Base-by-base conservation (phyloP, 2,797 vertebrate genomes). In the Valencia hispanica region DNA sequence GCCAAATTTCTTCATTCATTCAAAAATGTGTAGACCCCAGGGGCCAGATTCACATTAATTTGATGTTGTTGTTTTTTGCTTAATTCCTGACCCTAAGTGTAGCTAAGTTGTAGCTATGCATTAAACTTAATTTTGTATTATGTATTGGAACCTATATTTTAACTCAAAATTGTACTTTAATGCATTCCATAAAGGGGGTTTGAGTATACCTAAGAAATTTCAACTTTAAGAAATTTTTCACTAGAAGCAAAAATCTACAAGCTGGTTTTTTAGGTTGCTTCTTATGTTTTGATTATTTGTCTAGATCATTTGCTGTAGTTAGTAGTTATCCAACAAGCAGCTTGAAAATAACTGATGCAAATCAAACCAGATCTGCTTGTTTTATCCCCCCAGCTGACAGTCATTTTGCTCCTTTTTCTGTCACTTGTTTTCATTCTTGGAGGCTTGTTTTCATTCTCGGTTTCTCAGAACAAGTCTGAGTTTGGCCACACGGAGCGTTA, bases 401-500 rank as follows among this genome's bases (percentile, higher is more conserved):
- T 77, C 65, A 55, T 73, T 78, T 81, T 59, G 12, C 74, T 79
- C n/a, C 47, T 86, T 65, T 87, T 74, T 77, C 66, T 84, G 36
- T 86, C 73, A 55, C 72, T 78, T 84, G 87, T 88, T 88, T 86
- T 74, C 34, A 78, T 86, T 93, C 84, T 87, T 84, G 53, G 71
- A 71, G 73, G 76, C 82, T 81, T 91, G 91, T 92, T 92, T 92
- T 91, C 86, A 86, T 81, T 90, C 88, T 90, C 86, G 66, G 74
- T 89, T 91, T 89, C 87, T 79, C 77, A 79, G 85, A 89, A 84
- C 85, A 89, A 89, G 80, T 75, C 77, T 63, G 82, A 75, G 87
- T 93, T 92, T 92, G 91, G 89, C 87, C 82, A 91, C 89, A 86
- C 71, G 75, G 87, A 90, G 86, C 27, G 88, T 84, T 83, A 73